Evolutionary conservation across 2,797 vertebrate genomes (phyloP), one percentile per base, ranked within the genome.

Genomic region (Typhlichthys eigenmanni): DNA sequence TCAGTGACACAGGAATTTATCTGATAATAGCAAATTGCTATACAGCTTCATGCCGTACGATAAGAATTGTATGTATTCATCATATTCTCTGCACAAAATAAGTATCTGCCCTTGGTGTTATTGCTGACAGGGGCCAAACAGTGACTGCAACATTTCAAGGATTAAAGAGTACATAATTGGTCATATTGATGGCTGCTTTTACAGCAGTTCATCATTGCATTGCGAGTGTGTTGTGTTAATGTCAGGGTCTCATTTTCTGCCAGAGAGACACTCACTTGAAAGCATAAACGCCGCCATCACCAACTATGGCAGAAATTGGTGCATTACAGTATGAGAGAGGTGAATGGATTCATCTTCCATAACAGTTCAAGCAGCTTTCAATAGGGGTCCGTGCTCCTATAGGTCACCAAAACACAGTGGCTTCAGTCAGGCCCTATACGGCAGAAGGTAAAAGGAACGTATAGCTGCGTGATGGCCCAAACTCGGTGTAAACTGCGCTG

Each of bases 401-500:
- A 78, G 67, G 71, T 78, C 59, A 63, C 1, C 38, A 17, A 17
- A 60, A 58, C 54, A 34, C 9, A 71, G 55, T 55, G 13, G 56
- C 72, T 48, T 55, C 2, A 64, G 17, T 60, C 11, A 71, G 68
- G 62, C 4, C 14, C 1, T 14, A 10, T 47, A 47, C 71, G 71
- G 78, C 49, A 14, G 16, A 7, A 57, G 47, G 48, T 24, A 2
- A 2, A 74, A 57, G 45, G 66, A 65, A 46, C 0, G 7, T 63
- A 64, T 63, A 64, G 69, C 74, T 5, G 13, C 47, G 56, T 60
- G 51, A 60, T 73, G 55, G 71, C 66, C 60, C 66, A 0, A 43
- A 9, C 57, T 49, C n/a, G 38, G 58, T 71, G 71, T 79, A 66
- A 72, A 55, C 77, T 60, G 68, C 60, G 13, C 2, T 48, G 49